These are phyloP conservation scores for Hemiscyllium ocellatum DNA, from an alignment of 2,113 vertebrate genomes.

Conservation along the genomic window DNA sequence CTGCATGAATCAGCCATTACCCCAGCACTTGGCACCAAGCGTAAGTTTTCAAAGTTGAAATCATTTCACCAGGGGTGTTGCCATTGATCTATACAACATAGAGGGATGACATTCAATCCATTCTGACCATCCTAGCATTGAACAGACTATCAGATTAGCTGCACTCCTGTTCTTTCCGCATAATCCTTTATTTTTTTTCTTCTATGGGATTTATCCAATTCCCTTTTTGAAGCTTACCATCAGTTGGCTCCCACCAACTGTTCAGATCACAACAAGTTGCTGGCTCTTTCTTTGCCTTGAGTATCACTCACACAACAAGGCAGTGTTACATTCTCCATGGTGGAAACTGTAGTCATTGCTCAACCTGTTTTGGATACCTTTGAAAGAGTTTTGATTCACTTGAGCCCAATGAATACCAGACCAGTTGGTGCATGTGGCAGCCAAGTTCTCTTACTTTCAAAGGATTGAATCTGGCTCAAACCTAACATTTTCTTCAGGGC, in stretches of 20 bases:
- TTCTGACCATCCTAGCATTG: not conserved
- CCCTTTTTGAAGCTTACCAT: not conserved
- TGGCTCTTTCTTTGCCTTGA: not conserved
- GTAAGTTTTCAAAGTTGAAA: not conserved
- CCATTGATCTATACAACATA: not conserved
- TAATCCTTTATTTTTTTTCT: not conserved
- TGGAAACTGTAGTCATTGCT: not conserved
- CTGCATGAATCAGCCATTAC: not conserved
- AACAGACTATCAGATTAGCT: not conserved
- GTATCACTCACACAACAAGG: not conserved
- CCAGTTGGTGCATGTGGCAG: not conserved
- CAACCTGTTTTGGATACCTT: not conserved
- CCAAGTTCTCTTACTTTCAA: not conserved
- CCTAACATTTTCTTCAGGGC: not conserved
- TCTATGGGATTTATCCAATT: not conserved
- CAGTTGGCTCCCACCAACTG: not conserved
- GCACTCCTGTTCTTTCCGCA: not conserved
- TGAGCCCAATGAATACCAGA: slow-evolving; percentile 7
- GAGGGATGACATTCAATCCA: not conserved
- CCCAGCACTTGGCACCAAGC: not conserved
- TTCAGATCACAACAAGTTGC: not conserved
- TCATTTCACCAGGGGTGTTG: not conserved
- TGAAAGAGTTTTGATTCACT: not conserved
- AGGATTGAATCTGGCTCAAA: not conserved
- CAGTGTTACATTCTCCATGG: not conserved